These are phyloP conservation scores for Plemyria rubiginata DNA, from an alignment of 2,888 invertebrate genomes.

Conservation along the genomic window DNA sequence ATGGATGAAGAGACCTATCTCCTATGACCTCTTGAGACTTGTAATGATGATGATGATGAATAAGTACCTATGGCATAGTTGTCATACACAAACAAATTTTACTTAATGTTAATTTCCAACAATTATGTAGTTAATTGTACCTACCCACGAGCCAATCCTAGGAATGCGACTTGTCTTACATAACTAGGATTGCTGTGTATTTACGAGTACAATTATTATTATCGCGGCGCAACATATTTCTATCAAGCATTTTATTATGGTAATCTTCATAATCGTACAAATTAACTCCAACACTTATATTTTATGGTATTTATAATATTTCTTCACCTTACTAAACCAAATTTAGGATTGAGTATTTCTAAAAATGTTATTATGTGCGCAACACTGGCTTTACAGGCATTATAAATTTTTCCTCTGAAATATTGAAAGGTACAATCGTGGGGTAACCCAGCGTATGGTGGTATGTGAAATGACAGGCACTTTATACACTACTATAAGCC, in stretches of 20 bases:
- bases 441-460: no score
- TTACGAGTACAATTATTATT: constrained; percentile 27
- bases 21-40: neutral
- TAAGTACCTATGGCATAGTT: neutral
- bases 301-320: constrained; percentile 3
- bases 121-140: constrained; percentile 35
- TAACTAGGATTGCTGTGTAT: constrained; percentile 26
- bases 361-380: no score
- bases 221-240: constrained; percentile 20
- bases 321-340: constrained; percentile 9
- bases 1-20: no score
- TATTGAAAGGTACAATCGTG: no score
- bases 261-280: constrained; percentile 28
- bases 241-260: constrained; percentile 23
- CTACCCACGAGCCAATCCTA: constrained; percentile 23
- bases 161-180: constrained; percentile 37
- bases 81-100: neutral
- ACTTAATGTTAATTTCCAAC: constrained; percentile 16
- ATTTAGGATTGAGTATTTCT: neutral
- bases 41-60: neutral
- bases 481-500: no score
- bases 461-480: no score
- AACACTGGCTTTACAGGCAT: no score
- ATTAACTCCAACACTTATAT: constrained; percentile 20
- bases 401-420: no score